phyloP scores from a whole-genome alignment of 2,888 invertebrate genomes.

The Oligia latruncula region DNA sequence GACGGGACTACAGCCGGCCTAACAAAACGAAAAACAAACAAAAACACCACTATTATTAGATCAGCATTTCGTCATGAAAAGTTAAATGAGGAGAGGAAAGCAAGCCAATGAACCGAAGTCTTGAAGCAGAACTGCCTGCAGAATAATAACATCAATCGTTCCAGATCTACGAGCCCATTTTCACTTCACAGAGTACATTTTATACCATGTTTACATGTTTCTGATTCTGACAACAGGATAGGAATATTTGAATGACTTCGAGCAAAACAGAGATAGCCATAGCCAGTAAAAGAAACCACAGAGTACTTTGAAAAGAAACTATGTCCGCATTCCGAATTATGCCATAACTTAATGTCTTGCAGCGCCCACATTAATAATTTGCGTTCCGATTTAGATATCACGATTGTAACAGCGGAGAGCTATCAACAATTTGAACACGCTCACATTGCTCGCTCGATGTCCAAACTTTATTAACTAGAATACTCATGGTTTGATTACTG shows the following conservation, averaged over 20 bases:
- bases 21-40: conserved; percentile 81
- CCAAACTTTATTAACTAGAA: too few species aligned
- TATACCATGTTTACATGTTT: conserved; percentile 21
- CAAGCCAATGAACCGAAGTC: conserved; percentile 4
- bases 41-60: conserved; percentile 73
- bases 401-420: too few species aligned
- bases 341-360: too few species aligned
- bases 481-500: too few species aligned
- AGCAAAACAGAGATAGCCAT: conserved; percentile 36
- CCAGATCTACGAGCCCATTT: conserved; percentile 11
- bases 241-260: neutral
- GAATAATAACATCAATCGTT: conserved; percentile 26
- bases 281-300: neutral
- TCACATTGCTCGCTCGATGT: too few species aligned
- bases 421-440: too few species aligned
- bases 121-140: neutral
- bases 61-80: conserved; percentile 60
- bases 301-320: neutral
- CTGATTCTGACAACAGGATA: conserved; percentile 57
- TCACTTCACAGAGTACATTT: too few species aligned
- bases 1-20: conserved; percentile 76
- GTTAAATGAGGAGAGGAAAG: conserved; percentile 34
- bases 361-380: too few species aligned
- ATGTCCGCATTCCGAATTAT: too few species aligned
- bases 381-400: too few species aligned